Evolutionary conservation across 2,888 invertebrate genomes (phyloP), one percentile per base, ranked within the genome.

Genomic region (Thyatira batis): DNA sequence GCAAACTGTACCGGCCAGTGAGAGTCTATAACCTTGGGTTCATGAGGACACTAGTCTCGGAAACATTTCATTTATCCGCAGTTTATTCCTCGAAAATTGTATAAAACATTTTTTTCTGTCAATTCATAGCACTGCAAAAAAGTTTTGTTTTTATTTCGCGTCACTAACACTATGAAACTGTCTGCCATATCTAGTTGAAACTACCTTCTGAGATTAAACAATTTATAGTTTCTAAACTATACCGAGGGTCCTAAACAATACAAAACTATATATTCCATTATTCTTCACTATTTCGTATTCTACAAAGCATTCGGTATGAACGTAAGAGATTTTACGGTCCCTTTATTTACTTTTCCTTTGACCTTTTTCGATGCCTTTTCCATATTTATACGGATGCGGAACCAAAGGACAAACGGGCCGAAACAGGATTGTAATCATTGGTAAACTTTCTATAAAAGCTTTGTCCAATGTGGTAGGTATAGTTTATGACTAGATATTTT

Each of bases 1-100:
- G 53, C 43, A 21, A 39, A 25, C 53, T 33, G 23, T 53, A 46
- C 53, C 49, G 50, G 50, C 20, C 50, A 33, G 53, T 50, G 39
- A 53, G 53, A 45, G 50, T 23, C n/a, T 23, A 13, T 17, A 45
- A 23, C 53, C 53, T 49, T 53, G 43, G 30, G 45, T 45, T 45
- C 20, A 33, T 25, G 49, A 53, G 50, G 53, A 51, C 53, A 51
- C 50, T 45, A 17, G 23, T 53, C 13, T 33, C 33, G 8, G 39
- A 39, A 39, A 39, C 17, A 13, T 33, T 33, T 13, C 2, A 33
- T 1, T 30, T 30, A 30, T 30, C 30, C 30, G n/a, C 30, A n/a
- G n/a, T 13, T 33, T 33, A 13, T 6, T 33, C 33, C 13, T 33
- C 13, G 13, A 13, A 13, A 33, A 13, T 1, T 33, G 4, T 13